Percentiles rank a stretch among this genome's conserved stretches.
These are phyloP conservation scores for Eurystomus gularis DNA, from an alignment of 2,113 vertebrate genomes.

Conservation along the genomic window DNA sequence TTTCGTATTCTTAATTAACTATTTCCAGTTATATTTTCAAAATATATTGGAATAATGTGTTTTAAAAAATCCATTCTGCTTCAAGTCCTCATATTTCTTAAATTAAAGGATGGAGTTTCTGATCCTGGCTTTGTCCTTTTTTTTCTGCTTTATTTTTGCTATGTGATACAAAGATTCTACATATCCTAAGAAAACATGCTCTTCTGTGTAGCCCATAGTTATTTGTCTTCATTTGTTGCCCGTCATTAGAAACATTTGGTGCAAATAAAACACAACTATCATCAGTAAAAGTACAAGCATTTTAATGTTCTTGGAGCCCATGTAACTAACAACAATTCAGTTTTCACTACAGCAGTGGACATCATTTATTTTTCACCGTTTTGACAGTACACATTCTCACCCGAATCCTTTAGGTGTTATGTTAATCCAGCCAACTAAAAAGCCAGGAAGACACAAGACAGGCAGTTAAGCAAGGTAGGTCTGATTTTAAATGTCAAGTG, in stretches of 20 bases:
- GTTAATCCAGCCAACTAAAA: neutral
- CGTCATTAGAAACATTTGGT: neutral
- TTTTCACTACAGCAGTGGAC: neutral
- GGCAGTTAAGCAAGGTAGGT: neutral
- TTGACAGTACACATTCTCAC: neutral
- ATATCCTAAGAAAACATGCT: neutral
- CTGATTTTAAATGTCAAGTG: neutral
- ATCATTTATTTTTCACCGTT: neutral
- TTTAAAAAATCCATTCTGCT: neutral
- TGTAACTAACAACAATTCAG: neutral
- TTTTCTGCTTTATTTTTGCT: neutral
- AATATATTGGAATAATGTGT: neutral
- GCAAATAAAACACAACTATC: neutral
- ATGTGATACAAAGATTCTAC: neutral
- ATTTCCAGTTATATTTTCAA: neutral
- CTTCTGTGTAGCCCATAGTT: neutral
- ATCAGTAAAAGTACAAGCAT: neutral
- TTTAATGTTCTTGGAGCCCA: neutral
- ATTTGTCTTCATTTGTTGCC: neutral
- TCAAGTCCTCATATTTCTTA: neutral
- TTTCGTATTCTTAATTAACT: neutral
- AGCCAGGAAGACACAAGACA: neutral
- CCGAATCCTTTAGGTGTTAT: neutral
- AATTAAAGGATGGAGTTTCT: neutral
- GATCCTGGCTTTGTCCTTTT: neutral